Evolutionary conservation across 2,888 invertebrate genomes (phyloP), one percentile per base, ranked within the genome.

Genomic region (Plemyria rubiginata): DNA sequence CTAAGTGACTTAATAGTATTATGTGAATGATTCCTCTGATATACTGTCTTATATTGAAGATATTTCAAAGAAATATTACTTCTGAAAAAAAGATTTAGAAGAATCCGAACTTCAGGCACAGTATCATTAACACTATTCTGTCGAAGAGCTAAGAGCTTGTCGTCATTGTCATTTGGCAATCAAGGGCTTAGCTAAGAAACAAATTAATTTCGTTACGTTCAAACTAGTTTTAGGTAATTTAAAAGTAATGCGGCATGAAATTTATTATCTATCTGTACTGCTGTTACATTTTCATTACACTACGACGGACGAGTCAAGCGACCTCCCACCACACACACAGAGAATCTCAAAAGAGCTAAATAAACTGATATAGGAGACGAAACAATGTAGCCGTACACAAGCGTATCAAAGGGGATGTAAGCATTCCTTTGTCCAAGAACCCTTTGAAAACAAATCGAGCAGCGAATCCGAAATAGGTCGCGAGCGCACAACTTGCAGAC

Each of bases 401-500:
- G 51, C 66, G 48, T 38, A 63, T 66, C 61, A 62, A 59, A 60
- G 68, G 40, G 48, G 62, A 64, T 53, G 52, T 41, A 56, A 59
- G 55, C 65, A 76, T 77, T 76, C 74, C 73, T 78, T 76, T 77
- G 78, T 77, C 70, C 67, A 57, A 56, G 62, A 71, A 71, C 72
- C 78, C 79, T 83, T 81, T 79, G 82, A 83, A 82, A 83, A 84
- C 84, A 85, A 80, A 82, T 76, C 76, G 74, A 65, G 72, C 65
- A 56, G 65, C 60, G 70, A 59, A 65, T 67, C 76, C 74, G 70
- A 84, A 83, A 82, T 83, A 82, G 83, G 82, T 76, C 80, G 77
- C 62, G 50, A 56, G 65, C 66, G 66, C 46, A 53, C 51, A 43
- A n/a, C 32, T 53, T 29, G 48, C 46, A 58, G 65, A 58, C 74